These are phyloP conservation scores for Heliconius nattereri DNA, from an alignment of 1,140 invertebrate species.

Conservation along the genomic window DNA sequence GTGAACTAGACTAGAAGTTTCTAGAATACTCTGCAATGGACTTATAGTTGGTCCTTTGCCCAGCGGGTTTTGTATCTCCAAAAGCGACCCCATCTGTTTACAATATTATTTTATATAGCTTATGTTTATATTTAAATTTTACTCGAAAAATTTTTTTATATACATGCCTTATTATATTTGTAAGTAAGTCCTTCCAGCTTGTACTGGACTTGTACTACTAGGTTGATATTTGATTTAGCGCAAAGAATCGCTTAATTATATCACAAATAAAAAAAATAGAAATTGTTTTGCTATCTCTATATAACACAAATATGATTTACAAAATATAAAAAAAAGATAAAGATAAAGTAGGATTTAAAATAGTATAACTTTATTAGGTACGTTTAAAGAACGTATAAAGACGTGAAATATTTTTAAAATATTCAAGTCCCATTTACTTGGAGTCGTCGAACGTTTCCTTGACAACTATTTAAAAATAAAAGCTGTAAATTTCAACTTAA, in stretches of 20 bases:
- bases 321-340: no score
- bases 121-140: no score
- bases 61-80: slow-evolving; percentile 62
- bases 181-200: no score
- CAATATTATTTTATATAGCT: neutral
- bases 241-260: no score
- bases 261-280: no score
- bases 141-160: no score
- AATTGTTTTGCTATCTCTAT: no score
- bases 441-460: neutral
- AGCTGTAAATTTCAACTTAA: slow-evolving; percentile 11
- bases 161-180: no score
- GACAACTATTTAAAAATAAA: slow-evolving; percentile 19
- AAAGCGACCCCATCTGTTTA: slow-evolving; percentile 66
- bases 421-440: neutral
- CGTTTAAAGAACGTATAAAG: neutral
- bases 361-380: neutral
- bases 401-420: neutral
- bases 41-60: slow-evolving; percentile 59
- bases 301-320: no score
- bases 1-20: slow-evolving; percentile 71
- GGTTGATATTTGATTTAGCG: no score
- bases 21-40: slow-evolving; percentile 65
- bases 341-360: no score
- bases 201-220: no score